Conservation (phyloP, 2,113 vertebrate genomes). For the Orycteropus afer region DNA sequence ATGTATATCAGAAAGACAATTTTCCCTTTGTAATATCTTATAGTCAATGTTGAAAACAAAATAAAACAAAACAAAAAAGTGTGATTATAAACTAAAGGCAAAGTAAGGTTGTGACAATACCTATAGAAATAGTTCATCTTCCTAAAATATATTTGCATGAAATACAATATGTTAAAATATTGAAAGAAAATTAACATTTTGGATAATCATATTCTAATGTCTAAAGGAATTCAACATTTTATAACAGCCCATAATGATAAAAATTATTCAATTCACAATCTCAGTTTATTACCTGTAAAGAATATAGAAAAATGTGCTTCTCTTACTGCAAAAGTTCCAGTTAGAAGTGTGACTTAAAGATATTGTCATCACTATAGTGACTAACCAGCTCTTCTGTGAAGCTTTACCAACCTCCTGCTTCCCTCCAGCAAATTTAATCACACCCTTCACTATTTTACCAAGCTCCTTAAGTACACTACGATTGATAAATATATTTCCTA, state of each 20-base stretch:
- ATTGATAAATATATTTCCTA: neutral
- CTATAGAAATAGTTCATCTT: neutral
- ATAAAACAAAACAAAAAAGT: neutral
- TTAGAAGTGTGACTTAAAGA: neutral
- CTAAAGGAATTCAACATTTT: neutral
- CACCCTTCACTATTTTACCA: neutral
- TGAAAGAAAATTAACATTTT: too few relatives aligned
- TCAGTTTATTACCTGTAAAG: neutral
- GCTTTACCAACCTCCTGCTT: neutral
- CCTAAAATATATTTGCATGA: neutral
- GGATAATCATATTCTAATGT: neutral
- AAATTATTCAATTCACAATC: neutral
- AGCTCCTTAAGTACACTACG: neutral
- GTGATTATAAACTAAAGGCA: neutral
- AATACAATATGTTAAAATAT: neutral
- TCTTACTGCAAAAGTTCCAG: neutral
- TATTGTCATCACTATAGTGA: neutral
- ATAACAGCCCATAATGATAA: neutral
- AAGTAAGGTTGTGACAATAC: neutral
- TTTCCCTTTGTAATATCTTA: neutral
- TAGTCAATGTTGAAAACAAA: neutral
- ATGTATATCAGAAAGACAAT: neutral
- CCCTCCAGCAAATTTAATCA: constrained; percentile 41
- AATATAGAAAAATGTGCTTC: neutral
- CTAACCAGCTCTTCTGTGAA: neutral